Percentiles rank a stretch among this genome's conserved stretches.
phyloP scores from a whole-genome alignment of 2,797 vertebrate genomes.

The Acrossocheilus wenchowensis region DNA sequence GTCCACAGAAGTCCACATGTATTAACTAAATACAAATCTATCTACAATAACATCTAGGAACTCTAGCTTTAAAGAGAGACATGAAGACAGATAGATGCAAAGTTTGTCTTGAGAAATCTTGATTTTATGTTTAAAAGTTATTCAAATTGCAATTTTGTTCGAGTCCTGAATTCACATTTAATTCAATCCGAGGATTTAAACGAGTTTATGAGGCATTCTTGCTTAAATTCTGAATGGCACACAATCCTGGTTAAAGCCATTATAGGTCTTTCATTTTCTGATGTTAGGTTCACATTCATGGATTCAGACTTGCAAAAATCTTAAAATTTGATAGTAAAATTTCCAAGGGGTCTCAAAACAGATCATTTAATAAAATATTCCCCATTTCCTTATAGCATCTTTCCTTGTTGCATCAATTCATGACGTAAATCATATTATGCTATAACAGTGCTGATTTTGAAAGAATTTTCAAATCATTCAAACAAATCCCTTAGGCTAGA shows the following conservation, averaged over 20 bases:
- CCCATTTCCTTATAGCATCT: background rate
- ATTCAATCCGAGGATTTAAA: background rate
- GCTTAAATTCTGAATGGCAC: background rate
- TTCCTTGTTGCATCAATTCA: background rate
- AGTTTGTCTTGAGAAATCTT: background rate
- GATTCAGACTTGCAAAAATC: background rate
- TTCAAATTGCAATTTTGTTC: background rate
- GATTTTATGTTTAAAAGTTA: background rate
- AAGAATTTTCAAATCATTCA: background rate
- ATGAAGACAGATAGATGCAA: no score
- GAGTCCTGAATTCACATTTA: background rate
- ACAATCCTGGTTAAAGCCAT: background rate
- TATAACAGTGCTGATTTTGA: background rate
- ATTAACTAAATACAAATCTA: background rate
- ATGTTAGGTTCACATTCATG: background rate
- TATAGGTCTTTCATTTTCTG: conserved; percentile 8
- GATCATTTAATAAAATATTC: background rate
- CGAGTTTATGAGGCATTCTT: background rate
- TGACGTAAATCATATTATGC: background rate
- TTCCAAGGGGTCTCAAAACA: background rate
- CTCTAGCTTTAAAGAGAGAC: background rate
- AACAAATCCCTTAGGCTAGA: background rate
- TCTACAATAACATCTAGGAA: background rate
- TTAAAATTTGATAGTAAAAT: background rate
- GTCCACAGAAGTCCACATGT: background rate